Evolutionary conservation across 2,888 invertebrate species (phyloP).

Genomic region (Amblyteles armatorius): DNA sequence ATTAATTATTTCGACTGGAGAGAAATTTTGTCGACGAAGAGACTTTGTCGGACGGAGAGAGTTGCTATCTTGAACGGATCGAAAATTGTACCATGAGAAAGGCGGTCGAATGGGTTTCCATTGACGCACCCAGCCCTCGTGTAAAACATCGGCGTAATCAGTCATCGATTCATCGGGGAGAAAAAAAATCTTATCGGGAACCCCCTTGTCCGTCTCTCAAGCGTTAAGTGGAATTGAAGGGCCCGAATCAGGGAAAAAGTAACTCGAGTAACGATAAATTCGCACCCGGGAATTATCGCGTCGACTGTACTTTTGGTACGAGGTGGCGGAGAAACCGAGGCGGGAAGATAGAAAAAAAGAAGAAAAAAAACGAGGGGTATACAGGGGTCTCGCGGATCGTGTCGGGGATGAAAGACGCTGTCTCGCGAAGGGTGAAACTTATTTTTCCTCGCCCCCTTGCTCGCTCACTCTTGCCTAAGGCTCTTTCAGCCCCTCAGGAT

Average conservation of each 20-base stretch:
- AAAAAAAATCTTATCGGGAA: constrained; percentile 29
- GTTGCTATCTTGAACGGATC: constrained; percentile 8
- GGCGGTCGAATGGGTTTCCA: neutral
- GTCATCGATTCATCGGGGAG: constrained; percentile 44
- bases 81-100: constrained; percentile 39
- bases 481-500: constrained; percentile 40
- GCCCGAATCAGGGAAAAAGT: constrained; percentile 30
- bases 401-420: constrained; percentile 47
- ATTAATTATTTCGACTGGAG: neutral
- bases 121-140: neutral
- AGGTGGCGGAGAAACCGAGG: neutral
- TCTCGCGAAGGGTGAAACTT: constrained; percentile 53
- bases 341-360: constrained; percentile 2
- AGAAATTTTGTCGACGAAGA: too few relatives aligned
- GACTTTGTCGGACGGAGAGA: neutral
- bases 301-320: constrained; percentile 23
- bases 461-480: constrained; percentile 32
- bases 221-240: constrained; percentile 40
- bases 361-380: neutral
- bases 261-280: constrained; percentile 37
- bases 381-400: constrained; percentile 25
- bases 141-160: constrained; percentile 41
- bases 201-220: neutral
- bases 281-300: constrained; percentile 48
- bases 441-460: constrained; percentile 14